These are phyloP conservation scores for Eupsilia transversa DNA, from an alignment of 2,888 invertebrate genomes.

Conservation along the genomic window DNA sequence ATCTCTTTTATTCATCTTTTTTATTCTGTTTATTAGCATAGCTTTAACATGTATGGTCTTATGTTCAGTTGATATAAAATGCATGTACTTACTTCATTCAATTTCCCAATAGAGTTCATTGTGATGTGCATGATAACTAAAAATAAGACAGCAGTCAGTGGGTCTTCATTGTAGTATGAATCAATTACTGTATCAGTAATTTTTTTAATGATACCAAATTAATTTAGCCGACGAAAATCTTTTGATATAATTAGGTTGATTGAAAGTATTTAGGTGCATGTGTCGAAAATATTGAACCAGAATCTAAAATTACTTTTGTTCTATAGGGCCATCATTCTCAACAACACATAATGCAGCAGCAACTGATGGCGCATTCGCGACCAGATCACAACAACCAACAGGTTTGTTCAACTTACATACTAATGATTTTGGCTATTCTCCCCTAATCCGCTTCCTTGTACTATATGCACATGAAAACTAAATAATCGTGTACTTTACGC, in stretches of 20 bases:
- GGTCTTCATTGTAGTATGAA: constrained; percentile 11
- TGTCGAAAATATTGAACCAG: not conserved
- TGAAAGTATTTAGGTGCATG: constrained; percentile 20
- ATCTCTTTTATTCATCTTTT: constrained; percentile 12
- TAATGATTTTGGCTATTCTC: constrained; percentile 20
- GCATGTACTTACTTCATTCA: constrained; percentile 53
- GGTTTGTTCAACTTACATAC: constrained; percentile 71
- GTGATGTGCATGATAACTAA: constrained; percentile 63
- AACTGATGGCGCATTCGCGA: constrained; percentile 83
- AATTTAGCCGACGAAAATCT: not conserved
- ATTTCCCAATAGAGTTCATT: constrained; percentile 42
- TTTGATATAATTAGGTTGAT: constrained; percentile 12
- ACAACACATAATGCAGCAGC: constrained; percentile 90
- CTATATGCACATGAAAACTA: constrained; percentile 74
- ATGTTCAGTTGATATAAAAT: constrained; percentile 24
- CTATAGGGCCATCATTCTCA: constrained; percentile 87
- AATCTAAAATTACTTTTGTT: constrained; percentile 43
- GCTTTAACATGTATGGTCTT: constrained; percentile 12
- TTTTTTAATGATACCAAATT: not conserved
- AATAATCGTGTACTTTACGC: constrained; percentile 80
- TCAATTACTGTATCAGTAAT: not conserved
- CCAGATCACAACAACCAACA: constrained; percentile 87
- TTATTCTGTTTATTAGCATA: constrained; percentile 9
- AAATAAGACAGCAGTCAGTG: not conserved
- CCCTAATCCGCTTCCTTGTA: constrained; percentile 55